Base-by-base conservation (phyloP, 1,140 invertebrate genomes). In the Zaprionus nigranus region DNA sequence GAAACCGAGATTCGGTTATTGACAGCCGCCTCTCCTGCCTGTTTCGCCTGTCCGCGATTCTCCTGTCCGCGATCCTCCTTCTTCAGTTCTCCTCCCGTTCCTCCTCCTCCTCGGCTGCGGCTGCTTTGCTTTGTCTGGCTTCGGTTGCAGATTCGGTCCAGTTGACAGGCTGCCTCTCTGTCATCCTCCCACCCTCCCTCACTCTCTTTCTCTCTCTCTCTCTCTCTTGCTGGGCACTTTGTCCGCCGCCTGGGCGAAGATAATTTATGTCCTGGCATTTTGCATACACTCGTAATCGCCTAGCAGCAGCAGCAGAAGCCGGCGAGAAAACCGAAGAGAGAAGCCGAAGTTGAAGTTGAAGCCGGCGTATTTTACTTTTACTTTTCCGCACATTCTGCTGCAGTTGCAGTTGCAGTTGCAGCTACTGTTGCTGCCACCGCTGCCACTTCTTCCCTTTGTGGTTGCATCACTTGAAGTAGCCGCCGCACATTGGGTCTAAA, bases 291-390 rank as follows among this genome's bases (percentile, higher is more conserved):
- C 64, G 68, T 57, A 69, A 57, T 75, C 54, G 67, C 28, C 60
- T 36, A 56, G 28, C 30, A 34, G 51, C 30, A 30, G 51, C 58
- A 49, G 43, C 38, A 49, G 43, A 20, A 51, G 46, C 46, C 40
- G n/a, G n/a, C 40, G 40, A 46, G 40, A 46, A 46, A 46, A 46
- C n/a, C 40, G 40, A 46, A 46, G 40, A 46, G 40, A 46, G 36
- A 38, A 51, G 46, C 20, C 17, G 20, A 20, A 46, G 40, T 15
- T 13, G 40, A n/a, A 51, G 46, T 46, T 7, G 40, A 22, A 58
- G 75, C 79, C 70, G 71, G 71, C 81, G 79, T 81, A 88, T 86
- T 87, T 87, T 84, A 88, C 84, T 88, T 87, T 87, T 81, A 82
- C 84, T 77, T 77, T 77, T 77, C 24, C 58, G 70, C 78, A 66